Evolutionary conservation across 2,797 vertebrate species (phyloP).

Genomic region (Enteromius thamalakanensis): DNA sequence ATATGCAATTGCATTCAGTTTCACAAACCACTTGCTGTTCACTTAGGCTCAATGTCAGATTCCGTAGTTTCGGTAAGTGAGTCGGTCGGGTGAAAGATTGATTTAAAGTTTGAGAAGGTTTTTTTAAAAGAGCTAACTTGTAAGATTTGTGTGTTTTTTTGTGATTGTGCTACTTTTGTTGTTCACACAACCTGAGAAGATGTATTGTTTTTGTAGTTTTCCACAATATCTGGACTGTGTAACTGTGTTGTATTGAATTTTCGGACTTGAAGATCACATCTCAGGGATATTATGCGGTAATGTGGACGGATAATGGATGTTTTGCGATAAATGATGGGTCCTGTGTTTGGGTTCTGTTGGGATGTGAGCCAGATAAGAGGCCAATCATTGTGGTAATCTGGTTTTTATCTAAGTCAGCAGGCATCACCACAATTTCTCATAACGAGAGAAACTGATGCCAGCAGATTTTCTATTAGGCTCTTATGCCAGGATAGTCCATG

Average conservation of each 20-base stretch:
- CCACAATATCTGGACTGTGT: neutral
- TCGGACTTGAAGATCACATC: neutral
- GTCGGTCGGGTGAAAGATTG: neutral
- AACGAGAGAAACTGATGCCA: constrained; percentile 7
- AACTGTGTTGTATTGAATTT: neutral
- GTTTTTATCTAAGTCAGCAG: constrained; percentile 5
- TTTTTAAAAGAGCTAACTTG: neutral
- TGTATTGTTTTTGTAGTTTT: neutral
- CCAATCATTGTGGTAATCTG: neutral
- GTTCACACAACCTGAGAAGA: neutral
- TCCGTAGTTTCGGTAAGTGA: neutral
- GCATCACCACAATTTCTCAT: neutral
- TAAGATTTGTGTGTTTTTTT: neutral
- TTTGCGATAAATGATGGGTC: neutral
- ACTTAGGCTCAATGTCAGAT: neutral
- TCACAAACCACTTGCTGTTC: neutral
- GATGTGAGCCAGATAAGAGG: constrained; percentile 8
- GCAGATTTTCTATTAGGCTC: neutral
- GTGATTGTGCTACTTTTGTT: too few species aligned
- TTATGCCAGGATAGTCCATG: neutral
- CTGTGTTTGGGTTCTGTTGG: constrained; percentile 19
- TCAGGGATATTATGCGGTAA: neutral
- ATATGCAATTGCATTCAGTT: neutral
- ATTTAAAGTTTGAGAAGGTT: neutral
- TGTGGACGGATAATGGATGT: constrained; percentile 9